A percentile compares a stretch with the other conserved stretches of the same genome.
These are phyloP conservation scores for Amphiprion clarkii DNA, from an alignment of 2,797 vertebrate genomes.

Conservation along the genomic window DNA sequence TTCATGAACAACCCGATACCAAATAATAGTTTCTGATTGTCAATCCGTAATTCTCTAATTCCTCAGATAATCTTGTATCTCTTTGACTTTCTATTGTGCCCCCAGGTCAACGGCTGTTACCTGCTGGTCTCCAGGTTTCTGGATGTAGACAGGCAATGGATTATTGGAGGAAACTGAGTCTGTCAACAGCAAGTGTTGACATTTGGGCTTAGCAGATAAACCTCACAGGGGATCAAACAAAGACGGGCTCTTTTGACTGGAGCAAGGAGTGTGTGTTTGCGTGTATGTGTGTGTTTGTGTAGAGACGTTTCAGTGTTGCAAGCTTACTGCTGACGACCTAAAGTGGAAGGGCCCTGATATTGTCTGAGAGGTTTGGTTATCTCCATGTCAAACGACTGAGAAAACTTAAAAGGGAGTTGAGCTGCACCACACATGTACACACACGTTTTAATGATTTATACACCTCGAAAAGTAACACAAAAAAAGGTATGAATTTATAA, in stretches of 20 bases:
- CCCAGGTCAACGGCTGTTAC: slow-evolving; percentile 64
- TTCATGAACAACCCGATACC: neutral
- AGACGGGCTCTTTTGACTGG: slow-evolving; percentile 79
- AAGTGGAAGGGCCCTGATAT: slow-evolving; percentile 85
- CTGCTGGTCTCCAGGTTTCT: slow-evolving; percentile 52
- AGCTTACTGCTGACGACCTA: slow-evolving; percentile 81
- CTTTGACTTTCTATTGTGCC: slow-evolving; percentile 66
- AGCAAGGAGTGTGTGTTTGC: slow-evolving; percentile 62
- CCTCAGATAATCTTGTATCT: slow-evolving; percentile 16
- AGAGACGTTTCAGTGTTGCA: slow-evolving; percentile 63
- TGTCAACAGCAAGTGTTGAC: slow-evolving; percentile 79
- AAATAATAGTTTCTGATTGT: neutral
- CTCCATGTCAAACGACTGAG: slow-evolving; percentile 52
- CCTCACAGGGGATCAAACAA: slow-evolving; percentile 79
- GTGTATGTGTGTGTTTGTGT: slow-evolving; percentile 70
- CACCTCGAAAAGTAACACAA: neutral
- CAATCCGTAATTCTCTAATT: slow-evolving; percentile 28
- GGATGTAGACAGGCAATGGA: slow-evolving; percentile 53
- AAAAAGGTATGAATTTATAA: slow-evolving; percentile 6
- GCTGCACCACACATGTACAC: slow-evolving; percentile 19
- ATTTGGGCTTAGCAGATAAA: slow-evolving; percentile 80
- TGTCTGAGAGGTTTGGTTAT: slow-evolving; percentile 58
- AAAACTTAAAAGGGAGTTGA: slow-evolving; percentile 55
- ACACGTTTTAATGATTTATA: slow-evolving; percentile 38
- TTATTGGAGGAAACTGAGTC: slow-evolving; percentile 71